Evolutionary conservation across 2,797 vertebrate genomes (phyloP), one percentile per base, ranked within the genome.

Genomic region (Danio jaintianensis): DNA sequence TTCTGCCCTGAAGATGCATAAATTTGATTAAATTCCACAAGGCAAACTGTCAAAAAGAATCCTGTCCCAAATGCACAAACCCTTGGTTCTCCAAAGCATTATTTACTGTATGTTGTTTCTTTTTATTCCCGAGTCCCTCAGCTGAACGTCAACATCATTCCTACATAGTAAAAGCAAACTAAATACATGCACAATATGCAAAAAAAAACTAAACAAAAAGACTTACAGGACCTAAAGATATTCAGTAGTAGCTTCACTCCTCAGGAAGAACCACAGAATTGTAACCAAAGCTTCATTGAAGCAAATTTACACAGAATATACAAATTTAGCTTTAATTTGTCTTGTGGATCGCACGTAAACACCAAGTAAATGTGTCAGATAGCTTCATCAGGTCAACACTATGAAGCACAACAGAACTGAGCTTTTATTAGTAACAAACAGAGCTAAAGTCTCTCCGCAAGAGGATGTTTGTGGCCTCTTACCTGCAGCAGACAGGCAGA

Each of bases 401-500:
- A 12, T n/a, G 7, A 69, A 69, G 7, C 38, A 61, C 18, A 48
- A n/a, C 3, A 52, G 66, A 52, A 52, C 9, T 36, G 16, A 52
- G 29, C 29, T 7, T 7, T 42, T 38, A 62, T n/a, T 9, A 0
- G 0, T 56, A 1, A 53, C 7, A 42, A 73, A 45, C 18, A 45
- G 20, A 48, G 59, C 8, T 67, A 47, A 76, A 77, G 63, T 56
- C 52, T 67, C 36, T 52, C 40, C 36, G 20, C 18, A 68, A 10
- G 48, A 38, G 22, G 80, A 22, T 61, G 75, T 10, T 22, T 78
- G 20, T 62, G 71, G 61, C 48, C 59, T 71, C 83, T 81, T 83
- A 86, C 85, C 85, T 63, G 52, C 47, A 73, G 79, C 53, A 62
- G 79, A 66, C 45, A 78, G 48, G 71, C 52, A 36, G 52, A 66